These are phyloP conservation scores for Lamellibrachia satsuma DNA, from an alignment of 2,888 invertebrate genomes.

Conservation along the genomic window DNA sequence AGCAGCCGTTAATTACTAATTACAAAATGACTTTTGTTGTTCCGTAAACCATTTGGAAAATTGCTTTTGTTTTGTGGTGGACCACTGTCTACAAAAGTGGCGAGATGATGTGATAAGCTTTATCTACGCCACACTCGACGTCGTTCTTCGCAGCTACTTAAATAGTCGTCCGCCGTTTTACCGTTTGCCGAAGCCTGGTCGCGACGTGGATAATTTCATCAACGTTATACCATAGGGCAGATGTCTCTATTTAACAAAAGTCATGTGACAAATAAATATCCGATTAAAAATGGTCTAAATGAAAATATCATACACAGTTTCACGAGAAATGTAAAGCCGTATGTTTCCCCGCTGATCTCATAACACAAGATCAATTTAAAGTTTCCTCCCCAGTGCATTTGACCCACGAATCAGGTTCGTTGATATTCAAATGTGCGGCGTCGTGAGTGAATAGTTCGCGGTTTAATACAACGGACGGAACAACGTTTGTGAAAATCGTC, in stretches of 20 bases:
- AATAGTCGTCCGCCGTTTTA: background rate
- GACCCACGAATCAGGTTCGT: too few species aligned
- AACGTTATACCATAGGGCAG: background rate
- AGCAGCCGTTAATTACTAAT: background rate
- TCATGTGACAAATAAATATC: background rate
- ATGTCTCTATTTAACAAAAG: background rate
- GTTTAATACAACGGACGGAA: too few species aligned
- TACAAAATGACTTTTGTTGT: background rate
- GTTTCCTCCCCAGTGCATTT: too few species aligned
- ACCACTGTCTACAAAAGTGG: background rate
- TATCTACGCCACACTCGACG: background rate
- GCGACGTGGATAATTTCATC: background rate
- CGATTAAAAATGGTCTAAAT: background rate
- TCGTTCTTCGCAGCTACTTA: background rate
- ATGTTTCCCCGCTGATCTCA: too few species aligned
- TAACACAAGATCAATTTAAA: too few species aligned
- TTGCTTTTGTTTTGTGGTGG: background rate
- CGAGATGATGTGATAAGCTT: background rate
- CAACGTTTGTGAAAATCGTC: too few species aligned
- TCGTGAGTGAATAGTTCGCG: too few species aligned
- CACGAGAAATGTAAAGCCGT: too few species aligned
- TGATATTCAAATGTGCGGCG: too few species aligned
- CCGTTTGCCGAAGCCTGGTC: background rate
- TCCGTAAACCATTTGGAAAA: background rate
- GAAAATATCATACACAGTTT: too few species aligned